These are phyloP conservation scores for Cataglyphis rosenhaueri DNA, from an alignment of 2,888 invertebrate species.

Conservation along the genomic window DNA sequence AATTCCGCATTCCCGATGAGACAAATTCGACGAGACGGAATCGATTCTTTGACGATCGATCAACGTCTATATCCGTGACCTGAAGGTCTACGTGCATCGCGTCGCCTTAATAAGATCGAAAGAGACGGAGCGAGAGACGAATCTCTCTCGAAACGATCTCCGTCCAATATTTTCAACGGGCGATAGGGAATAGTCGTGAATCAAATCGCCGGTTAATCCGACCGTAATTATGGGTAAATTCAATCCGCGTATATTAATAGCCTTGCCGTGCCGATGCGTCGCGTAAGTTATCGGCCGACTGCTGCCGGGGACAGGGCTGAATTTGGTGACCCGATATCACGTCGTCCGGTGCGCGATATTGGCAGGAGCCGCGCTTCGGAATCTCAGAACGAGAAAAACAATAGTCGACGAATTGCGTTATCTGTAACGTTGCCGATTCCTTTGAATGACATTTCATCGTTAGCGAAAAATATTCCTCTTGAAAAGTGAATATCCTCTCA, in stretches of 20 bases:
- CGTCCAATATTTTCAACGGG: not conserved
- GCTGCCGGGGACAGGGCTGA: conserved; percentile 75
- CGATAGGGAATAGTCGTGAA: conserved; percentile 19
- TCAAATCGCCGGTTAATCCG: conserved; percentile 57
- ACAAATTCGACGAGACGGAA: conserved; percentile 6
- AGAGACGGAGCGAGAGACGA: conserved; percentile 6
- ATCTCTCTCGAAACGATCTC: conserved; percentile 4
- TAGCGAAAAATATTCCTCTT: conserved; percentile 5
- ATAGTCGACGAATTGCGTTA: conserved; percentile 62
- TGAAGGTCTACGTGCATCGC: conserved; percentile 32
- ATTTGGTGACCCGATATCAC: conserved; percentile 74
- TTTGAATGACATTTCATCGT: conserved; percentile 25
- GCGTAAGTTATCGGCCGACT: conserved; percentile 79
- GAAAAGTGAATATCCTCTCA: not conserved
- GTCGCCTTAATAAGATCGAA: conserved; percentile 43
- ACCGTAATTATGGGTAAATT: conserved; percentile 69
- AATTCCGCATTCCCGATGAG: conserved; percentile 5
- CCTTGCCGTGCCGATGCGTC: conserved; percentile 52
- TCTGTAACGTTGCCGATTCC: conserved; percentile 60
- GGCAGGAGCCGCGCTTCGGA: conserved; percentile 65
- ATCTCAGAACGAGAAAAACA: conserved; percentile 70
- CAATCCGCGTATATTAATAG: conserved; percentile 60
- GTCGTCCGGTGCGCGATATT: conserved; percentile 70
- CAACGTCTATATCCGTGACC: conserved; percentile 23
- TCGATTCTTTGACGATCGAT: conserved; percentile 38